A percentile compares a stretch with the other conserved stretches of the same genome.
These are phyloP conservation scores for Drosophila testacea DNA, from an alignment of 2,888 invertebrate species.

Conservation along the genomic window DNA sequence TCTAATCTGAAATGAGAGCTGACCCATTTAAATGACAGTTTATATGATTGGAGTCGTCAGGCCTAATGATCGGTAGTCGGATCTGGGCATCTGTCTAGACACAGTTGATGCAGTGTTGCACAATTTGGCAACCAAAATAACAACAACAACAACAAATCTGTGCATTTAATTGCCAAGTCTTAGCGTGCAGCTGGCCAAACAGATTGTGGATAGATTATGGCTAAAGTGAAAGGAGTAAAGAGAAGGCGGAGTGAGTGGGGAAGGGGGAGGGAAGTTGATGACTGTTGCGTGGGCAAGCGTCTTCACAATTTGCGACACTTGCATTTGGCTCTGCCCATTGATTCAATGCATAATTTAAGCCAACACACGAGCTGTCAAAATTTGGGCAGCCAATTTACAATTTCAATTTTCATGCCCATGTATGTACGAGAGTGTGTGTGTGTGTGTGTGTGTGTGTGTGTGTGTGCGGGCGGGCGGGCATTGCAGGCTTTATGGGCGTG, in stretches of 20 bases:
- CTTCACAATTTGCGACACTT: constrained; percentile 48
- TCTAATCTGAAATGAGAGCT: constrained; percentile 4
- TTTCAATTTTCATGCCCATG: constrained; percentile 47
- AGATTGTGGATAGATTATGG: constrained; percentile 13
- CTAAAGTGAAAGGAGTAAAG: background rate
- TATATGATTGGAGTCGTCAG: constrained; percentile 4
- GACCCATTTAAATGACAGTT: constrained; percentile 1
- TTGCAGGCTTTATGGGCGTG: constrained; percentile 26
- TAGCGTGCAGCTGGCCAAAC: constrained; percentile 40
- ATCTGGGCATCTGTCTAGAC: constrained; percentile 17
- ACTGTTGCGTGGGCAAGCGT: constrained; percentile 32
- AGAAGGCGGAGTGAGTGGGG: background rate
- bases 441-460: constrained; percentile 9
- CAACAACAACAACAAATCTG: constrained; percentile 1
- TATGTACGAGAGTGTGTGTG: constrained; percentile 5
- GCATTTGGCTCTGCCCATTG: constrained; percentile 35
- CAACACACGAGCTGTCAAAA: constrained; percentile 41
- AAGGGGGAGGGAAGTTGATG: background rate
- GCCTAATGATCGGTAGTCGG: background rate
- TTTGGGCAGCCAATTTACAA: constrained; percentile 38
- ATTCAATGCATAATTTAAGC: constrained; percentile 48
- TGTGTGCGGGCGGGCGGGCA: constrained; percentile 16
- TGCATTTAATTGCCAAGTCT: constrained; percentile 27
- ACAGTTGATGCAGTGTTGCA: constrained; percentile 19
- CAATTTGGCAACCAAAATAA: constrained; percentile 20